Evolutionary conservation across 2,888 invertebrate genomes (phyloP).

Genomic region (Acronicta alni): DNA sequence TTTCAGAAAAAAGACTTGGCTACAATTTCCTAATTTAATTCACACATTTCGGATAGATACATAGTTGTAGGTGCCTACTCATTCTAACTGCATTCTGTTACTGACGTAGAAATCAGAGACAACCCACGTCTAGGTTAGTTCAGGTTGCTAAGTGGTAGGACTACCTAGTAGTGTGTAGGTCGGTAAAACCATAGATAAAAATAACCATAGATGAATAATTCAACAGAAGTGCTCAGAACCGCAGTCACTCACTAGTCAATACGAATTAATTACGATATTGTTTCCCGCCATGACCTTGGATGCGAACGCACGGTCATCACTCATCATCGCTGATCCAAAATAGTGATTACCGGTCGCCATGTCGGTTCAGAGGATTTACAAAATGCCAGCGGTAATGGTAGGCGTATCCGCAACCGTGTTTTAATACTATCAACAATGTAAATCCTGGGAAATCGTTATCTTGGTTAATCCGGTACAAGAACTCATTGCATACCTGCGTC

Average conservation of each 20-base stretch:
- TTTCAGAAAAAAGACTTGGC: too few species aligned
- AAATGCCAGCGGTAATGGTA: constrained; percentile 68
- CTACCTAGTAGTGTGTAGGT: too few species aligned
- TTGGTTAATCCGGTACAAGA: constrained; percentile 47
- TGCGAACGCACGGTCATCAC: constrained; percentile 78
- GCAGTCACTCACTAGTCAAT: constrained; percentile 19
- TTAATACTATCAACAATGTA: constrained; percentile 49
- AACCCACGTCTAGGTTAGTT: too few species aligned
- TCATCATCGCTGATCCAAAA: constrained; percentile 78
- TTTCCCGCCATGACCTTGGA: constrained; percentile 81
- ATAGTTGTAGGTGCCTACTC: too few species aligned
- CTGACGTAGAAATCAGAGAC: too few species aligned
- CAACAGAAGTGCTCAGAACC: constrained; percentile 7
- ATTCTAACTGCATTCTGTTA: too few species aligned
- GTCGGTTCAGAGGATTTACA: constrained; percentile 82
- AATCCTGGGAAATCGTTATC: constrained; percentile 58
- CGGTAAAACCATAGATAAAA: too few species aligned
- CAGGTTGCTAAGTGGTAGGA: too few species aligned
- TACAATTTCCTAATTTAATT: too few species aligned
- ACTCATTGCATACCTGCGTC: constrained; percentile 17
- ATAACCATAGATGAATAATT: too few species aligned
- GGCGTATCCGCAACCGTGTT: constrained; percentile 69
- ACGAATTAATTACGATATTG: constrained; percentile 80
- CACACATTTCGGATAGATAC: too few species aligned
- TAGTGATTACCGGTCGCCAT: constrained; percentile 77